Conservation (phyloP, 2,888 invertebrate genomes). For the Morinoia aosen region DNA sequence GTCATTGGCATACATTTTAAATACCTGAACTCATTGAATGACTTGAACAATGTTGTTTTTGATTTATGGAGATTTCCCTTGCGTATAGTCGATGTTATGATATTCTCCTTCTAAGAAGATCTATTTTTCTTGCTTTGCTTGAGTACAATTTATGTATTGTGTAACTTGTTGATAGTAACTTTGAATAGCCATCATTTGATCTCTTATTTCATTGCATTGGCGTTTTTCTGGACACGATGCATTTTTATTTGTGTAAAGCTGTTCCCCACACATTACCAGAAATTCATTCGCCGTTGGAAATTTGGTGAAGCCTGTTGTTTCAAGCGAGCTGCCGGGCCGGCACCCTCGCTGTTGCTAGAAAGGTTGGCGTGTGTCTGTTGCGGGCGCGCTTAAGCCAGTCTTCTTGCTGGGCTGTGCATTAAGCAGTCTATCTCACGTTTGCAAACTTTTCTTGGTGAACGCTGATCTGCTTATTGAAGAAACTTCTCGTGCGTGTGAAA, state of each 20-base stretch:
- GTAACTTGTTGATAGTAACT: not conserved
- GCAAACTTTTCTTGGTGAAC: not conserved
- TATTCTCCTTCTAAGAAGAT: slow-evolving; percentile 16
- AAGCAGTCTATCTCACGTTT: not conserved
- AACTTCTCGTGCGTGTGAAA: not conserved
- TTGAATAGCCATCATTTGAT: not conserved
- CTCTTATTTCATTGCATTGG: not conserved
- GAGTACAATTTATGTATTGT: slow-evolving; percentile 17
- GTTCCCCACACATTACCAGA: not conserved
- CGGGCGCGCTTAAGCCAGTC: not conserved
- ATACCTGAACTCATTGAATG: slow-evolving; percentile 10
- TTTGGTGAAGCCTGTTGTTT: not conserved
- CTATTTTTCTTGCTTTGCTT: slow-evolving; percentile 14
- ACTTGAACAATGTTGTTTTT: not conserved
- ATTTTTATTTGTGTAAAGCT: not conserved
- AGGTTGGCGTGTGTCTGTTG: not conserved
- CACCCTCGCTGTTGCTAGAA: not conserved
- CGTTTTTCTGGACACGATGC: not conserved
- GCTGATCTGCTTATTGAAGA: not conserved
- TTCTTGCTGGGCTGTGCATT: not conserved
- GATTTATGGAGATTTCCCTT: not conserved
- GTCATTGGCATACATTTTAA: not conserved
- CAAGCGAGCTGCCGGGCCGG: not conserved
- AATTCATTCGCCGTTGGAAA: not conserved
- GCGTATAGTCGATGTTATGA: not conserved